Evolutionary conservation across 2,888 invertebrate species (phyloP).

Genomic region (Blastobasis adustella): DNA sequence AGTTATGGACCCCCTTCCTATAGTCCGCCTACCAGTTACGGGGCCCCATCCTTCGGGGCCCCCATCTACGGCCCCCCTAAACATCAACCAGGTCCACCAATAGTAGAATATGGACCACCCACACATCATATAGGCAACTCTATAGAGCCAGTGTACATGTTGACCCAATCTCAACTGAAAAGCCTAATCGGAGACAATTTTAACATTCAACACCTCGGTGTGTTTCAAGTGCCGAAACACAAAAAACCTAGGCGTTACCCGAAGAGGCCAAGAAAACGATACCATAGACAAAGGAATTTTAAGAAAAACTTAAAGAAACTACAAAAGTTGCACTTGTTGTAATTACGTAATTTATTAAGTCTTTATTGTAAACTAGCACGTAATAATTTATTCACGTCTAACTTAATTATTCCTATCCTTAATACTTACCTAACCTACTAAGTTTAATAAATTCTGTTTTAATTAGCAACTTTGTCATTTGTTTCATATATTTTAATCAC

Average conservation of each 20-base stretch:
- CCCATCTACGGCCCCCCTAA: conserved; percentile 10
- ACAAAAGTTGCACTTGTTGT: conserved; percentile 26
- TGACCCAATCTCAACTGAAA: conserved; percentile 54
- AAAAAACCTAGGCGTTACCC: conserved; percentile 29
- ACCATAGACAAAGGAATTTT: conserved; percentile 28
- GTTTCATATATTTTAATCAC: no score
- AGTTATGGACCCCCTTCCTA: conserved; percentile 12
- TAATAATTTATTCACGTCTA: no score
- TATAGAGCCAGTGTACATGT: conserved; percentile 55
- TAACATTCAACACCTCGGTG: conserved; percentile 55
- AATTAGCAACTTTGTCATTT: no score
- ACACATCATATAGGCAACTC: conserved; percentile 9
- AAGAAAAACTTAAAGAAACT: conserved; percentile 43
- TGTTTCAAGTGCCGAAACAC: conserved; percentile 38
- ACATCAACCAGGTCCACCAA: conserved; percentile 15
- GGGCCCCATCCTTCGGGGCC: background rate
- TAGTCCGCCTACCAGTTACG: conserved; percentile 5
- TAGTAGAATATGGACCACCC: conserved; percentile 7
- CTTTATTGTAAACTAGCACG: no score
- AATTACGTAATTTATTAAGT: background rate
- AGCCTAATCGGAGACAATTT: conserved; percentile 48
- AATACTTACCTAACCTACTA: no score
- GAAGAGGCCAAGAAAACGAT: conserved; percentile 20
- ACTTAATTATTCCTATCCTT: no score
- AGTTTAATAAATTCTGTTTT: no score